Base-by-base conservation (phyloP, 2,888 invertebrate species). In the Taenaris catops region DNA sequence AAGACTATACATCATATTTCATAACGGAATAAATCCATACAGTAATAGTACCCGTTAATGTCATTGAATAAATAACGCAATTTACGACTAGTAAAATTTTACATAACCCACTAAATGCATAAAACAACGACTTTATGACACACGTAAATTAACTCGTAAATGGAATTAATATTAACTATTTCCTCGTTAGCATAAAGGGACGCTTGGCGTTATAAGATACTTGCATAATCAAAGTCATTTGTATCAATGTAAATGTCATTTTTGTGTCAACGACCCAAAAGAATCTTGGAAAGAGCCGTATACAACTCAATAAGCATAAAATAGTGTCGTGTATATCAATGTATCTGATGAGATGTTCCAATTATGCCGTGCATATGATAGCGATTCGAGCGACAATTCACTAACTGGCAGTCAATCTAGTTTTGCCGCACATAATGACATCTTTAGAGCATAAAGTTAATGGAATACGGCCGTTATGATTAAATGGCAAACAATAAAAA, bases 351-450 rank as follows among this genome's bases (percentile, higher is more conserved):
- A 26, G 28, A 31, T 18, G 8, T 25, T 35, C 37, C 17, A 24
- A 40, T 37, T 37, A 39, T 25, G 25, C 19, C 14, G 25, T 16
- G 21, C 14, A 28, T 28, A 37, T 40, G 23, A 25, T 40, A 39
- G 39, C 34, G 24, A 35, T 29, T 35, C 7, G 11, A n/a, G 33
- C 33, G 26, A 32, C 27, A 21, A 41, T 23, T 10, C 29, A 34
- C 14, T 16, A 9, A 20, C 23, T 31, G 19, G 31, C 24, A 24
- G 31, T 31, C 24, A 27, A 27, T 31, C 41, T 7, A 16, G 38
- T 34, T 37, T 32, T 31, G 20, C 24, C 10, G 6, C 1, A 25
- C 10, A 25, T 8, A 18, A 5, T 25, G 10, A 24, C 32, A 11
- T 7, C 25, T 18, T 10, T 24, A 17, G 8, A 4, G 18, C 24